Evolutionary conservation across 2,797 vertebrate genomes (phyloP).

Genomic region (Echiichthys vipera): DNA sequence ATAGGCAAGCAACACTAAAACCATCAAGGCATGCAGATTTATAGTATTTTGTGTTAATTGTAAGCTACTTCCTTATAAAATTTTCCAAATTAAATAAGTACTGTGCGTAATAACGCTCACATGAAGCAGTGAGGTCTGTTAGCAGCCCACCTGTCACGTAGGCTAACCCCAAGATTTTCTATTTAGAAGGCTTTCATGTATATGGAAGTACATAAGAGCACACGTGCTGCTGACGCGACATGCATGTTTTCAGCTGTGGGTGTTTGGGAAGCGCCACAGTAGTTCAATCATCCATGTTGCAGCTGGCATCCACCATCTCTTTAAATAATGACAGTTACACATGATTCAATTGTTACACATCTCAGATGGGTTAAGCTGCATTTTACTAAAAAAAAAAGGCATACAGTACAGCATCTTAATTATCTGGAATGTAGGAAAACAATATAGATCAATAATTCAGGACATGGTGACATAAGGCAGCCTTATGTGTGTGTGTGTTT

Average conservation of each 20-base stretch:
- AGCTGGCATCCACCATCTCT: constrained; percentile 34
- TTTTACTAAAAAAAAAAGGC: background rate
- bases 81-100: no score
- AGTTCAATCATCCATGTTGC: constrained; percentile 25
- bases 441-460: constrained; percentile 7
- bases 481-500: background rate
- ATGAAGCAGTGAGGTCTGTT: no score
- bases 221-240: no score
- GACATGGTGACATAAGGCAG: background rate
- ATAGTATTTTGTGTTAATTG: no score
- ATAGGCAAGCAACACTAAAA: background rate
- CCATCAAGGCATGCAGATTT: background rate
- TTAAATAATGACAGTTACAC: constrained; percentile 47
- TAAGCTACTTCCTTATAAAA: no score
- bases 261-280: constrained; percentile 30
- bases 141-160: no score
- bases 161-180: no score
- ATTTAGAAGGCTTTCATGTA: no score
- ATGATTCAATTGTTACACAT: constrained; percentile 18
- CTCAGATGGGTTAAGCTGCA: constrained; percentile 3
- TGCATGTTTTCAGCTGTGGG: no score
- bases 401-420: background rate
- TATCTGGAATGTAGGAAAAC: background rate
- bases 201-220: no score
- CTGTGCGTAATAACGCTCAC: no score